Conservation (phyloP, 2,888 invertebrate genomes). For the Copidosoma aretas region DNA sequence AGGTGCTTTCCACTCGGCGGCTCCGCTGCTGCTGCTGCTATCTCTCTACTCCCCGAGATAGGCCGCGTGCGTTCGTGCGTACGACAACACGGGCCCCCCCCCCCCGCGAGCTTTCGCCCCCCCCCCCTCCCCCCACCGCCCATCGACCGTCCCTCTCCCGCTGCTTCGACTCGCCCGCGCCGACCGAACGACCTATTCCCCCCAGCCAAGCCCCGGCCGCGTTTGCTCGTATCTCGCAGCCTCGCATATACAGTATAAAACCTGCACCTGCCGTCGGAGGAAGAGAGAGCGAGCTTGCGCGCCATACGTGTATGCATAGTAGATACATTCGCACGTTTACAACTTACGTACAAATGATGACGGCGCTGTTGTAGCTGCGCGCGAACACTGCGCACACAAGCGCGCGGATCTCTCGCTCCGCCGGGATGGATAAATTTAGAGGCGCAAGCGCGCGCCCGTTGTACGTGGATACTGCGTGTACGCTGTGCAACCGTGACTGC, state of each 20-base stretch:
- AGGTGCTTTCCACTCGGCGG: conserved; percentile 12
- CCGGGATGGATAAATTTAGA: too few relatives aligned
- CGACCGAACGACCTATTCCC: background rate
- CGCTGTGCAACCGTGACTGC: too few relatives aligned
- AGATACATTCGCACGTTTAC: conserved; percentile 16
- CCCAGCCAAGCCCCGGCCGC: too few relatives aligned
- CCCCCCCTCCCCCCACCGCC: background rate
- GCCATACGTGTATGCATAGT: conserved; percentile 24
- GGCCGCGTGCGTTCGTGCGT: conserved; percentile 1
- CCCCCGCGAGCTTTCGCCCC: background rate
- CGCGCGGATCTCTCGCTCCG: too few relatives aligned
- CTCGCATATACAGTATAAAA: background rate
- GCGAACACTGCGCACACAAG: too few relatives aligned
- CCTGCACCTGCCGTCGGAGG: background rate
- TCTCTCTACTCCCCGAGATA: conserved; percentile 16
- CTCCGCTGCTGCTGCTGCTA: conserved; percentile 22
- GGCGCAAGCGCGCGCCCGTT: too few relatives aligned
- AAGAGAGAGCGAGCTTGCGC: conserved; percentile 22
- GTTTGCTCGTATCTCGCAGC: too few relatives aligned
- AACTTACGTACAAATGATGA: too few relatives aligned
- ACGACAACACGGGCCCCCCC: background rate
- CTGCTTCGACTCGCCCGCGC: background rate
- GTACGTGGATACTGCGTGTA: too few relatives aligned
- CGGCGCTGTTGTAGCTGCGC: too few relatives aligned
- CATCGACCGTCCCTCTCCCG: conserved; percentile 26